Evolutionary conservation across 2,113 vertebrate genomes (phyloP), one percentile per base, ranked within the genome.

Genomic region (Pygoscelis adeliae): DNA sequence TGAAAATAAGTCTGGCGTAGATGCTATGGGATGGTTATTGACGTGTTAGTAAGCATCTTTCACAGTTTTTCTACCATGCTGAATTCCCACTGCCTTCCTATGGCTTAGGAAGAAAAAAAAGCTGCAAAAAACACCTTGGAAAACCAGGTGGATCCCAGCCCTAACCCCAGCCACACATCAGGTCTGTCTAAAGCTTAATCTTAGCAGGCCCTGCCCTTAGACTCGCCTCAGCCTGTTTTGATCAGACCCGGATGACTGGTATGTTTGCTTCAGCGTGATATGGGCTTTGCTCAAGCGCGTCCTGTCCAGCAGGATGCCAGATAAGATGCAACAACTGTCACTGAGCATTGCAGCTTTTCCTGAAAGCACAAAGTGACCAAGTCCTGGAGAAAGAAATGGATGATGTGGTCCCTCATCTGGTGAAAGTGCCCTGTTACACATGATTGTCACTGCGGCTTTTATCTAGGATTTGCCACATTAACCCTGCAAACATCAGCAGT

Each of bases 341-440:
- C 38, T 30, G 52, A 87, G 73, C 15, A 9, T 4, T 32, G 29
- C 46, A 85, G 91, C 26, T 82, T 65, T 62, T 49, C 58, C 88
- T 90, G 67, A 80, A 87, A 94, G 84, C 29, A 56, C 21, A 34
- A 46, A 72, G 38, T 3, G 1, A 61, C 12, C 32, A 7, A 65
- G 10, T 46, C 30, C 20, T 15, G 21, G 27, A 49, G 49, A 59
- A 56, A 95, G 77, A 91, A 80, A 50, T 4, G 67, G 89, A 17
- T 66, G 74, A 78, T 89, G 87, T 82, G 38, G 94, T 91, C 93
- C 96, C 94, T 96, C 82, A 20, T 29, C 94, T 95, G 91, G 93
- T 95, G 88, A 58, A 83, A 95, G 47, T 8, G 76, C 50, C 59
- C 77, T 83, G 83, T 67, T 91, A 82, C 27, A 50, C 52, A 27